Base-by-base conservation (phyloP, 53 echinoderm and acorn worm species). In the Mesocentrotus franciscanus region DNA sequence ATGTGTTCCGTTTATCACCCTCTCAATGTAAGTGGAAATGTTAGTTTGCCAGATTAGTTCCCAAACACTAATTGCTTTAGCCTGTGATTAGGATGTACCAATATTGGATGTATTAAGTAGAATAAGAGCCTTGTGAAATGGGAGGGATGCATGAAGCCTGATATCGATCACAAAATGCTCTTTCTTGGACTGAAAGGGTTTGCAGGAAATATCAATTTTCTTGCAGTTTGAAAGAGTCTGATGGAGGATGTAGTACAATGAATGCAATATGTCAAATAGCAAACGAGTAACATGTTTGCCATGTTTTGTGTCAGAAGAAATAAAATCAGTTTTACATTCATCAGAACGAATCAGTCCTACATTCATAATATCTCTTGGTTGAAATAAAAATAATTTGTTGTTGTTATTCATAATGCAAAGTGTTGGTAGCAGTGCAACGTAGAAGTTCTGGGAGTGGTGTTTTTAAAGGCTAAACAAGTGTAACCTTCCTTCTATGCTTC, bases 161-260 rank as follows among this genome's bases (percentile, higher is more conserved):
- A 81, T 81, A 39, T 0, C 1, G 22, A 81, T 81, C 81, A 42
- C 42, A 81, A 81, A 81, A 18, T 7, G 17, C 81, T 42, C 22
- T 81, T 81, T 81, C 81, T 81, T 36, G 81, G 42, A 36, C 42
- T 42, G 42, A 42, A 42, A 42, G 42, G 81, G 36, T 16, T 81
- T 18, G 81, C 42, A 81, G 81, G 81, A 81, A 81, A 39, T 81
- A 81, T 81, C 81, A 81, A 81, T 39, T 81, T 81, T 81, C 42
- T 81, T 39, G 17, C 42, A 81, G 81, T 81, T 81, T 39, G 81
- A 81, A 81, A 64, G 20, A 18, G 6, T 22, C 81, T 0, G 42
- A 18, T 20, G 42, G 22, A 81, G 42, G 81, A 72, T 72, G 29
- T 30, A 34, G 5, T 33, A 12, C 39, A 39, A 81, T 81, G 81